A percentile compares a stretch with the other conserved stretches of the same genome.
Conservation (phyloP, 2,888 invertebrate genomes). For the Drosophila leonis region DNA sequence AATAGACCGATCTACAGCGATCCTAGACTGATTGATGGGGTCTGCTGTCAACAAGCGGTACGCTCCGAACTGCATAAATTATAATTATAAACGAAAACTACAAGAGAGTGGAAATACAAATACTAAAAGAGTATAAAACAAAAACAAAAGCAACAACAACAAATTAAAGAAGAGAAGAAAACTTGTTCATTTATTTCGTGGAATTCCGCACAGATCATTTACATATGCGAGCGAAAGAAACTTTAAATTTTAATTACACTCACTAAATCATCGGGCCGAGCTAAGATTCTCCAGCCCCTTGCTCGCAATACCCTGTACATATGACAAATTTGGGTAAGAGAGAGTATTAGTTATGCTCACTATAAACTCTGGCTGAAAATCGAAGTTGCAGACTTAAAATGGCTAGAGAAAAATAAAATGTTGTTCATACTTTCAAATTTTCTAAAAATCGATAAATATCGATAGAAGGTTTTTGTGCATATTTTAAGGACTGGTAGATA, state of each 20-base stretch:
- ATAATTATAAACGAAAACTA: conserved; percentile 72
- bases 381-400: not conserved
- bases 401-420: not conserved
- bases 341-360: not conserved
- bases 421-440: no score
- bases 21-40: conserved; percentile 67
- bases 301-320: conserved; percentile 9
- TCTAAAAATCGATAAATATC: not conserved
- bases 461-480: not conserved
- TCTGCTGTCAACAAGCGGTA: conserved; percentile 69
- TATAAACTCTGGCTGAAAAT: not conserved
- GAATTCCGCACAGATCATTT: conserved; percentile 76
- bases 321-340: not conserved
- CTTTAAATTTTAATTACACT: conserved; percentile 83
- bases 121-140: conserved; percentile 7
- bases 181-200: conserved; percentile 79
- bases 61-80: conserved; percentile 73
- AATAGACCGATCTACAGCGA: conserved; percentile 37
- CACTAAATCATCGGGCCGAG: conserved; percentile 81
- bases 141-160: not conserved
- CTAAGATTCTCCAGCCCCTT: conserved; percentile 42
- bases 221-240: conserved; percentile 77
- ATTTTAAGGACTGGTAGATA: not conserved
- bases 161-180: conserved; percentile 38
- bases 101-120: conserved; percentile 15